phyloP scores from a whole-genome alignment of 2,797 vertebrate genomes.

The Tauraco hartlaubi region DNA sequence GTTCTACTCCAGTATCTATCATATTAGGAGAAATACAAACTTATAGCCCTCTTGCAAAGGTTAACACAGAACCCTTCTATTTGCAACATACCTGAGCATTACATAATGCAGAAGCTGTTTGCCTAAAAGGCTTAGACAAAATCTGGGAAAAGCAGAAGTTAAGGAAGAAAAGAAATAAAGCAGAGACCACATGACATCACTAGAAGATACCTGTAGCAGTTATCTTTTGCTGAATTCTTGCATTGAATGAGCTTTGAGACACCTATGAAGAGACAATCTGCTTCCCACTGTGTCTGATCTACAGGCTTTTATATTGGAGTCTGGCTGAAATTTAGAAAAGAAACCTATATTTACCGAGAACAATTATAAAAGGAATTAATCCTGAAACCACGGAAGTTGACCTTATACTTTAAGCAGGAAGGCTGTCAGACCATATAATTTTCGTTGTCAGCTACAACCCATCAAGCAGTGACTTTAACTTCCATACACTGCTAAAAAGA shows the following conservation, averaged over 20 bases:
- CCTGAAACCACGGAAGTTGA: neutral
- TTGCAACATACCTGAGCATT: neutral
- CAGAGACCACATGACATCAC: neutral
- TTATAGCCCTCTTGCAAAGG: neutral
- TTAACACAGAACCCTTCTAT: neutral
- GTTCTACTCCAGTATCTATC: neutral
- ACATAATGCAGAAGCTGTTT: neutral
- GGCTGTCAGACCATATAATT: constrained; percentile 4
- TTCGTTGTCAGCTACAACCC: neutral
- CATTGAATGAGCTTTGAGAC: neutral
- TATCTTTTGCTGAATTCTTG: neutral
- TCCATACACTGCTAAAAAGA: neutral
- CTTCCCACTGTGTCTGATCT: neutral
- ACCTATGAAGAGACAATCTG: neutral
- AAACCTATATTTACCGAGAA: constrained; percentile 5
- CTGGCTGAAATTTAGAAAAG: neutral
- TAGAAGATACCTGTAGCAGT: neutral
- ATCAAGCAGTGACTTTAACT: neutral
- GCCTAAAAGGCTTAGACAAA: neutral
- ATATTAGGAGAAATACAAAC: neutral
- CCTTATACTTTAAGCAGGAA: neutral
- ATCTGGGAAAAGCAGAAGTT: neutral
- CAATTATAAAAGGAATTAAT: neutral
- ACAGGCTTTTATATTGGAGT: neutral
- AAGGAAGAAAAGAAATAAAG: neutral